Evolutionary conservation across 2,113 vertebrate genomes (phyloP).

Genomic region (Sardina pilchardus): DNA sequence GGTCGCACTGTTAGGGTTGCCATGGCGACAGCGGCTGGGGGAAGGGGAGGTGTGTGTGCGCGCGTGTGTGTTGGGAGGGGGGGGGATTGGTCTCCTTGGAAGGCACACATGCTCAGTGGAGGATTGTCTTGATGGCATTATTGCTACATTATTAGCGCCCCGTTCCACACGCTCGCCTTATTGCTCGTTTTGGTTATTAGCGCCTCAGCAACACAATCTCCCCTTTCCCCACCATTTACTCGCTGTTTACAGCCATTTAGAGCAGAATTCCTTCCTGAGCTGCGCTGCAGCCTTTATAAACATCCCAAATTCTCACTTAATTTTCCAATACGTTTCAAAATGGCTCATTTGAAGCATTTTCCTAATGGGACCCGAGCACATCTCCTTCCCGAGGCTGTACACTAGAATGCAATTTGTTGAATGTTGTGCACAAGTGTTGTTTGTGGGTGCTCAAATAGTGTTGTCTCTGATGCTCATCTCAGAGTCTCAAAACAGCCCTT

Average conservation of each 20-base stretch:
- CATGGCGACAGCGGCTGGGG: conserved; percentile 74
- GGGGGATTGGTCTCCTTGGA: conserved; percentile 70
- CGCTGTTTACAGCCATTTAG: conserved; percentile 42
- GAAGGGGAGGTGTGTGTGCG: conserved; percentile 47
- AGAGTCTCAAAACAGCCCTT: neutral
- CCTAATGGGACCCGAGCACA: neutral
- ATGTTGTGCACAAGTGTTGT: neutral
- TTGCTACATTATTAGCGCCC: conserved; percentile 66
- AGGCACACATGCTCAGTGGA: conserved; percentile 55
- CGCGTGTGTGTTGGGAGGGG: neutral
- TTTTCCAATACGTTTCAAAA: conserved; percentile 1
- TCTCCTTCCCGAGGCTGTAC: neutral
- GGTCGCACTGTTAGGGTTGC: conserved; percentile 83
- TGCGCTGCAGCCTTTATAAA: neutral
- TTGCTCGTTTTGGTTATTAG: conserved; percentile 53
- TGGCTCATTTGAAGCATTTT: neutral
- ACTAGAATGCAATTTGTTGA: neutral
- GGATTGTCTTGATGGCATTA: conserved; percentile 71
- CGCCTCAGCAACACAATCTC: conserved; percentile 32
- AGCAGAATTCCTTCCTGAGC: neutral
- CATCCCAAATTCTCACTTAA: conserved; percentile 5
- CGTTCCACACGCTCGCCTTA: conserved; percentile 63
- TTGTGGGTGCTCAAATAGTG: neutral
- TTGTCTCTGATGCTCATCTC: neutral
- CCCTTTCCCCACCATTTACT: conserved; percentile 34